Base-by-base conservation (phyloP, 2,797 vertebrate species). In the Anguilla marmorata region DNA sequence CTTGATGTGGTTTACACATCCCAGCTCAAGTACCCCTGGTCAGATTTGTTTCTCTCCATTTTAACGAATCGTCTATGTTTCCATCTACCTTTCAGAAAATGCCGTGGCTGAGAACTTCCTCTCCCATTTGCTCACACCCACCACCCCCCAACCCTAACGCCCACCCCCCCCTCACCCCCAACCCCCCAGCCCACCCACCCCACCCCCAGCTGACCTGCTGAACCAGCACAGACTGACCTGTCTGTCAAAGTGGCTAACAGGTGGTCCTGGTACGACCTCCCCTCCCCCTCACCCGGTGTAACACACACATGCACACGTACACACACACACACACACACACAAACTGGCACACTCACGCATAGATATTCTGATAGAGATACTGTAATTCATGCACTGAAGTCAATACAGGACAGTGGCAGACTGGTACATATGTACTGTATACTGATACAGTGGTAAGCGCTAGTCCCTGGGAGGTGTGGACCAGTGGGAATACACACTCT, bases 161-260 rank as follows among this genome's bases (percentile, higher is more conserved):
- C 37, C 33, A n/a, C 33, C 33, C 33, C 33, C 33, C 33, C 33
- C 11, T 69, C 88, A 86, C 41, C 52, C 85, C 76, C 3, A 41
- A 54, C 74, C 48, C 74, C 72, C 79, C 3, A 60, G 16, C 58
- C 58, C 37, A 37, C 52, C 86, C 72, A 8, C 54, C 63, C 74
- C 48, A 72, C 79, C 79, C 2, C 87, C 90, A 83, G 58, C 72
- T 92, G 95, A 95, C 95, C 95, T 96, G 96, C 96, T 97, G 96
- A 96, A 95, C 91, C 95, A 96, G 95, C 95, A 95, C 96, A 96
- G 95, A 90, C 95, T 85, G 84, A 92, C 95, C 94, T 95, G 96
- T 96, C 96, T 88, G 92, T 97, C 96, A 96, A 96, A 94, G 79
- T 41, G 33, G 89, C 89, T 85, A 96, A 96, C 96, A 97, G 96